Conservation (phyloP, 2,797 vertebrate species). For the Anguilla megastoma region DNA sequence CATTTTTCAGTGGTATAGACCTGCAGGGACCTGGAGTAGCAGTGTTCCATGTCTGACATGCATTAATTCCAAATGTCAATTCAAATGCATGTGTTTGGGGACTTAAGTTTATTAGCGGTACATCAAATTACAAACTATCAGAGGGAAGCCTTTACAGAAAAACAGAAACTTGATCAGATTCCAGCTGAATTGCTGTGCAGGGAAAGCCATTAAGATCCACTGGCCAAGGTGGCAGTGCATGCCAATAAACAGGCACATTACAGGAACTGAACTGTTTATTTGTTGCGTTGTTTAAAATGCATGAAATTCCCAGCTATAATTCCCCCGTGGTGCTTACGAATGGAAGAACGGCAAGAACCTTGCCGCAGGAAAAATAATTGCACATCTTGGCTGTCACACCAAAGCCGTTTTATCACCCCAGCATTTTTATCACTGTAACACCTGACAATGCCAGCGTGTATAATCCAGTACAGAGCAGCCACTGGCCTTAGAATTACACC, state of each 20-base stretch:
- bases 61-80: background rate
- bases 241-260: background rate
- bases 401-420: background rate
- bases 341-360: background rate
- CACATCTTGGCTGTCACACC: background rate
- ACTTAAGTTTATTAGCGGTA: background rate
- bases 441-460: background rate
- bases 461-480: background rate
- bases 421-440: background rate
- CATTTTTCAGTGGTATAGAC: background rate
- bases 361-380: background rate
- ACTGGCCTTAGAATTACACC: background rate
- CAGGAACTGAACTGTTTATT: background rate
- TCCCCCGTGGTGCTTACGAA: background rate
- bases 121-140: background rate
- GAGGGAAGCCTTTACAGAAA: background rate
- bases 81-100: background rate
- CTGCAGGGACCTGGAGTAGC: background rate
- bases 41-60: background rate
- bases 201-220: background rate
- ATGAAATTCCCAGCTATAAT: background rate
- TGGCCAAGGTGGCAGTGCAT: background rate
- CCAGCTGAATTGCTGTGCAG: background rate
- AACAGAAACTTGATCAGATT: no score
- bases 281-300: background rate